phyloP scores from a whole-genome alignment of 2,888 invertebrate genomes.

The Eilema griseolum region DNA sequence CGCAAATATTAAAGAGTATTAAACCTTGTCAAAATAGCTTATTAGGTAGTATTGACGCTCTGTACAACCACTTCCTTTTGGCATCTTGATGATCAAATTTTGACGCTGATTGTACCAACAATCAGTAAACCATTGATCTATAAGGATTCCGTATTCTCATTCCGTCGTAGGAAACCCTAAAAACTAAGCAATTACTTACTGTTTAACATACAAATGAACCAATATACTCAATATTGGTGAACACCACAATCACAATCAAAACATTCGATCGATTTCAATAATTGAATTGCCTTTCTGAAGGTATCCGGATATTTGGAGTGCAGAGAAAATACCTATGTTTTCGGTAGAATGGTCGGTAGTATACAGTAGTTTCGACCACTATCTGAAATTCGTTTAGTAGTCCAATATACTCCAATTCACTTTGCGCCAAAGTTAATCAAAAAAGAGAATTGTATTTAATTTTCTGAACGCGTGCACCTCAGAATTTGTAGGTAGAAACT shows the following conservation, averaged over 20 bases:
- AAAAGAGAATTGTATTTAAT: background rate
- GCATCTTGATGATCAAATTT: no score
- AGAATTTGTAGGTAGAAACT: no score
- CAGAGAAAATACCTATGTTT: background rate
- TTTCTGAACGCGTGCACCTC: background rate
- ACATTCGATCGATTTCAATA: background rate
- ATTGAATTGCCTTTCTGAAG: background rate
- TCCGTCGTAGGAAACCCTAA: background rate
- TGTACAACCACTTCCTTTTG: no score
- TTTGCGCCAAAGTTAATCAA: background rate
- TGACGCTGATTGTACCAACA: no score
- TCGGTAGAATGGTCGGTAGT: background rate
- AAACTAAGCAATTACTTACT: conserved; percentile 1
- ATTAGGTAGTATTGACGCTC: no score
- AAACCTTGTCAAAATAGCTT: no score
- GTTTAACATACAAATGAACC: background rate
- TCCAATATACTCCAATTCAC: background rate
- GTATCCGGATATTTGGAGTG: background rate
- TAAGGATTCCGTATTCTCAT: background rate
- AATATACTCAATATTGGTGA: background rate
- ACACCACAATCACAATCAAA: background rate
- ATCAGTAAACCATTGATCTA: accelerated
- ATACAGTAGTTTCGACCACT: background rate
- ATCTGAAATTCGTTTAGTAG: background rate
- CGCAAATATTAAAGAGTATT: no score